Base-by-base conservation (phyloP, 1,140 invertebrate species). In the Drosophila eugracilis region DNA sequence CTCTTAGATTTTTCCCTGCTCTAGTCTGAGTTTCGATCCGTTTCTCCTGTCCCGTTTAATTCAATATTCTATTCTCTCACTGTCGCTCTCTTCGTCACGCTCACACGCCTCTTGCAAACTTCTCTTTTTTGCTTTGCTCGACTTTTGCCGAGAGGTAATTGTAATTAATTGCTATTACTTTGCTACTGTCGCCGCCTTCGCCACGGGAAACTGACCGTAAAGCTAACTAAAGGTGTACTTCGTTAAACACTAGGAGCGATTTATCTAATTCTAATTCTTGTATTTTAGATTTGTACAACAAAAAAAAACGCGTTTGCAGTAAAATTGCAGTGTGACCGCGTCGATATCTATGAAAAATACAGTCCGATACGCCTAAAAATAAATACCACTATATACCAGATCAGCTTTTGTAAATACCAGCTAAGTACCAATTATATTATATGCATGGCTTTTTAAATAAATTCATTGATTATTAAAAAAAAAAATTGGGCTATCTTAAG, bases 171-270 rank as follows among this genome's bases (percentile, higher is more conserved):
- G 55, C 55, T 36, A 78, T 67, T 47, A 10, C 9, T 39, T 32
- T 4, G 76, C 28, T 12, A 19, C 17, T 54, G 65, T 53, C 44
- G 63, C 70, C 50, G 54, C 69, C 53, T 41, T 63, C 74, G 74
- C 69, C 83, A 78, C 84, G 69, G 75, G 45, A 89, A 78, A 78
- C 53, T 84, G 75, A 72, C 60, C 70, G 86, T 78, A 78, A 78
- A 76, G 75, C 71, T 88, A 88, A 78, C 83, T 86, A 88, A 75
- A 78, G 67, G 65, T 78, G 30, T 32, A 32, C 30, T 77, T 86
- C 48, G 70, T 88, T 85, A 79, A 81, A 85, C 76, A 85, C 76
- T 85, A 80, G 47, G 52, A 36, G 70, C 41, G 41, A n/a, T 21
- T 69, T 50, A 72, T 58, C 71, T 75, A 76, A 67, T 67, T 37